These are phyloP conservation scores for Vidua macroura DNA, from an alignment of 2,113 vertebrate species.

Conservation along the genomic window DNA sequence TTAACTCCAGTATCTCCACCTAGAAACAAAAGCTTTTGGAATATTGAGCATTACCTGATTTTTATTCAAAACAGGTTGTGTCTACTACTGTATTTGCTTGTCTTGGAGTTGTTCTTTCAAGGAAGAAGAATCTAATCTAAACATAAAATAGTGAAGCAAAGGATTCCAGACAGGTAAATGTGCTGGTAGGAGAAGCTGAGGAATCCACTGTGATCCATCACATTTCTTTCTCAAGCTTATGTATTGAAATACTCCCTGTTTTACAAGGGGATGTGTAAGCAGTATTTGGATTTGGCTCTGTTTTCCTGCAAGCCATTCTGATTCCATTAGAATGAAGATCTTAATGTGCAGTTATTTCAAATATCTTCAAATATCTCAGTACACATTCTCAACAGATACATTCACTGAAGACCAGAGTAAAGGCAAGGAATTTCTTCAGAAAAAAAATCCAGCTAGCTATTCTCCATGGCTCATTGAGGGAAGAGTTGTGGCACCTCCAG, in stretches of 20 bases:
- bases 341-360: not conserved
- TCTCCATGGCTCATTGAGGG: not conserved
- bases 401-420: not conserved
- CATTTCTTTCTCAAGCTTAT: not conserved
- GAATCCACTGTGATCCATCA: slow-evolving; percentile 7
- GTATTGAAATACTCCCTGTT: not conserved
- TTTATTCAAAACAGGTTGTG: not conserved
- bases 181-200: slow-evolving; percentile 10
- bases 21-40: not conserved
- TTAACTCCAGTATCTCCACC: not conserved
- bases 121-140: slow-evolving; percentile 2
- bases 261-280: not conserved
- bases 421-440: not conserved
- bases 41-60: not conserved
- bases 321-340: not conserved
- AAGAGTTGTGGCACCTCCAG: not conserved
- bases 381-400: not conserved
- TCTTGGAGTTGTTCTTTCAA: not conserved
- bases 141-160: not conserved
- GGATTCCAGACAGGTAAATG: slow-evolving; percentile 6
- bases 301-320: not conserved
- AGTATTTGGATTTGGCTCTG: not conserved
- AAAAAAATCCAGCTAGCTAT: not conserved
- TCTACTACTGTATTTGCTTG: not conserved
- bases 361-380: not conserved